Conservation (phyloP, 2,888 invertebrate genomes). For the Sturmia bella region DNA sequence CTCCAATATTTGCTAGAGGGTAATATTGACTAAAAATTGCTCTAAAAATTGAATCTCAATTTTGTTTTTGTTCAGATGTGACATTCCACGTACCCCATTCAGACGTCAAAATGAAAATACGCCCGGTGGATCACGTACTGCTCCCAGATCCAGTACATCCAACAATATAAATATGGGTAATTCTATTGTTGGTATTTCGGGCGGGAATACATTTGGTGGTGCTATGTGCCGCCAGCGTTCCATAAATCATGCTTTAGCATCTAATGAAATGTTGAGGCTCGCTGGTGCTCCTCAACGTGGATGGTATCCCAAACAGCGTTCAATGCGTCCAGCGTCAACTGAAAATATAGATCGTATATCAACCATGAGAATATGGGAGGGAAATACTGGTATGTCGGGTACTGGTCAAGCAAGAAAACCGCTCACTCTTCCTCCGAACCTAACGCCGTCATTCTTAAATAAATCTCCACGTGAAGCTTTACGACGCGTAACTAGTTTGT, state of each 20-base stretch:
- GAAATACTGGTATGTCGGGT: conserved; percentile 79
- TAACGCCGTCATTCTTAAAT: conserved; percentile 94
- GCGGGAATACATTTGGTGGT: conserved; percentile 75
- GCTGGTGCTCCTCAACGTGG: conserved; percentile 92
- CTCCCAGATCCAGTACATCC: conserved; percentile 84
- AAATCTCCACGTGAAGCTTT: conserved; percentile 93
- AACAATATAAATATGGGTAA: conserved; percentile 81
- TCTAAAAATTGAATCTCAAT: conserved; percentile 6
- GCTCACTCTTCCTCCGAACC: conserved; percentile 92
- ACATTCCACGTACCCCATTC: conserved; percentile 92
- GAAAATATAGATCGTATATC: conserved; percentile 91
- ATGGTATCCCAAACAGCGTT: conserved; percentile 90
- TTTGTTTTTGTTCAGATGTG: conserved; percentile 84
- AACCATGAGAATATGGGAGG: conserved; percentile 83
- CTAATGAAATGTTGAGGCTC: conserved; percentile 90
- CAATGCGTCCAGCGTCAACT: conserved; percentile 90
- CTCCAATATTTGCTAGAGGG: conserved; percentile 92
- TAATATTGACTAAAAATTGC: conserved; percentile 59
- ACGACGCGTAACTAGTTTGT: conserved; percentile 92
- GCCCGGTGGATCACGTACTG: conserved; percentile 83
- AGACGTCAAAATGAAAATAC: conserved; percentile 83
- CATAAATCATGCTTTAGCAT: conserved; percentile 84
- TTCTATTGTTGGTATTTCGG: conserved; percentile 80
- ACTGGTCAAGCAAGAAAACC: conserved; percentile 87
- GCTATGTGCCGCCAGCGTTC: conserved; percentile 82